Percentiles rank a stretch among this genome's conserved stretches.
phyloP scores from a whole-genome alignment of 2,888 invertebrate genomes.

The Stenichneumon culpator region DNA sequence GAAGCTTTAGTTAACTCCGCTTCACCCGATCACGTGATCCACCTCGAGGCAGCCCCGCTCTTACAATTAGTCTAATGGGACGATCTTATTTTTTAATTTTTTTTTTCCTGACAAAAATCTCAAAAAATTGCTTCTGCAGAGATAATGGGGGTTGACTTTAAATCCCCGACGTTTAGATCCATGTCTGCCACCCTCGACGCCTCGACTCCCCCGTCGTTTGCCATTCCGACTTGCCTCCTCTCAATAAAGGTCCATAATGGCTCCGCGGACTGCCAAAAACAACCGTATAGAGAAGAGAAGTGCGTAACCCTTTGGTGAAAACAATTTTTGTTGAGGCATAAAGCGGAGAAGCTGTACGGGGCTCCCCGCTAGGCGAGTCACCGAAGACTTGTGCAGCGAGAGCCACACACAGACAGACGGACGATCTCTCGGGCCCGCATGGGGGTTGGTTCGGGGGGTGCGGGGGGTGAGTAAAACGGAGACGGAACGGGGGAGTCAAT shows the following conservation, averaged over 20 bases:
- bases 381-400: conserved; percentile 41
- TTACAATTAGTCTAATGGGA: conserved; percentile 83
- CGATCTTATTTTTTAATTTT: conserved; percentile 63
- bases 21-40: conserved; percentile 6
- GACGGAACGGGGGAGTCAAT: conserved; percentile 75
- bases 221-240: not conserved
- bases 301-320: not conserved
- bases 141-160: conserved; percentile 34
- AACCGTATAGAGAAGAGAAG: not conserved
- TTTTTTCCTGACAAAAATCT: conserved; percentile 70
- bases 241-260: not conserved
- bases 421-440: conserved; percentile 49
- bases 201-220: not conserved
- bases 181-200: not conserved
- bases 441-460: conserved; percentile 51
- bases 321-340: not conserved
- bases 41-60: conserved; percentile 32
- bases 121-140: conserved; percentile 18
- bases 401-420: conserved; percentile 34
- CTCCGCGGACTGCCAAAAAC: not conserved
- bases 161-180: conserved; percentile 15
- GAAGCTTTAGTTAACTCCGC: not conserved
- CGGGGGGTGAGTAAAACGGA: conserved; percentile 50
- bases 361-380: conserved; percentile 60
- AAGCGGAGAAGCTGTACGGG: conserved; percentile 20